Evolutionary conservation across 2,888 invertebrate genomes (phyloP), one percentile per base, ranked within the genome.

Genomic region (Xylophagus ater): DNA sequence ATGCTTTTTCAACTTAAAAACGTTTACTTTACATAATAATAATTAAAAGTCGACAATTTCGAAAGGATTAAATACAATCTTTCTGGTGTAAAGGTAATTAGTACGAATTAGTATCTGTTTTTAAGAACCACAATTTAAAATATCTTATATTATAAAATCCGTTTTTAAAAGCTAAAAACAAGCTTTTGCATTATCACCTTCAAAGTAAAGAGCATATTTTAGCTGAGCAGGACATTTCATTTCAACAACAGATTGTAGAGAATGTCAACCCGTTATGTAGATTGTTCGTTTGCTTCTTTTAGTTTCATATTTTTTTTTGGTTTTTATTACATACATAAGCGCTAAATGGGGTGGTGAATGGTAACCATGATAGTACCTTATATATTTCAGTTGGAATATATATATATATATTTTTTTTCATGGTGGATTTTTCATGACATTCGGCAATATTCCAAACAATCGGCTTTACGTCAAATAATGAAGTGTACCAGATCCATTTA

Each of bases 401-500:
- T n/a, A n/a, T n/a, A n/a, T n/a, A n/a, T n/a, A n/a, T n/a, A n/a
- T n/a, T n/a, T n/a, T n/a, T n/a, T n/a, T n/a, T n/a, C n/a, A 23
- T 13, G 9, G 28, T 13, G 19, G 12, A 36, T 15, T 5, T 23
- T 32, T 24, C 32, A 3, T 12, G 26, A 21, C 29, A 23, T 23
- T 24, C 24, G 25, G 40, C 59, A 61, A 58, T 60, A 60, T 60
- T 60, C 59, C 55, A 51, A 49, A 49, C 55, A 60, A 61, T 59
- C 61, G 60, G 60, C 61, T 60, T 61, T 58, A 54, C 53, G 58
- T 58, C 59, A 58, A 57, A 51, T 56, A 58, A 58, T 55, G 49
- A 56, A 58, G 19, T 35, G 32, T 30, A n/a, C n/a, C n/a, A n/a
- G n/a, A n/a, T 35, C 25, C 25, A 33, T 34, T 34, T 25, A 28